These are phyloP conservation scores for Eupelmus urozonus DNA, from an alignment of 2,888 invertebrate genomes.

Conservation along the genomic window DNA sequence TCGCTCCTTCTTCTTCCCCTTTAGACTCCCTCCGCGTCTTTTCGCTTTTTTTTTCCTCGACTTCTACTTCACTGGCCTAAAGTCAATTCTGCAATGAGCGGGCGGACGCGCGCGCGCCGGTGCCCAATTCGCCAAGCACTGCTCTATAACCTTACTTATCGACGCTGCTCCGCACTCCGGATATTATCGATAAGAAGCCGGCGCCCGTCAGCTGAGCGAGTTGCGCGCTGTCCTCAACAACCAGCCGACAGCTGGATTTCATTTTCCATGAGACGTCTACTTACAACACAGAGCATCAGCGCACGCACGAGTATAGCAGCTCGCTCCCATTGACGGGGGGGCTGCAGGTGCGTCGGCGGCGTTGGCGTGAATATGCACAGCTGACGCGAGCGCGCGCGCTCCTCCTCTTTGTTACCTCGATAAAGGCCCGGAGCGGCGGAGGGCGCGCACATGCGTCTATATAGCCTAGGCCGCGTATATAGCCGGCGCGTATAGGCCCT, in stretches of 20 bases:
- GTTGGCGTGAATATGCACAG: constrained; percentile 40
- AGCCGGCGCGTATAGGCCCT: no score
- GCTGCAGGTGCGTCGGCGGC: constrained; percentile 25
- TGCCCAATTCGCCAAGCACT: no score
- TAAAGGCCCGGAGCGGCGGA: not conserved
- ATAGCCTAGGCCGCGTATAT: no score
- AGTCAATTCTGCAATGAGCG: no score
- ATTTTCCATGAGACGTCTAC: not conserved
- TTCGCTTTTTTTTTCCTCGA: not conserved
- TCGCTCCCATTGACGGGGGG: constrained; percentile 25
- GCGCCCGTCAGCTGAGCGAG: no score
- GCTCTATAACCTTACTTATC: no score
- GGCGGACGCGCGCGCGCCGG: no score
- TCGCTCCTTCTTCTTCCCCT: not conserved
- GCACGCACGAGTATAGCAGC: constrained; percentile 7
- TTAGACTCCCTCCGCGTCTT: not conserved
- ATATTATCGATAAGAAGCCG: no score
- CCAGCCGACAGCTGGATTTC: not conserved
- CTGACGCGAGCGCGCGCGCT: constrained; percentile 17
- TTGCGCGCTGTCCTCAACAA: not conserved
- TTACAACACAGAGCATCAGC: constrained; percentile 2
- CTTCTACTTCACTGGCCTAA: not conserved
- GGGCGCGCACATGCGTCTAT: constrained; percentile 6
- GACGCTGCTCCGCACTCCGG: no score
- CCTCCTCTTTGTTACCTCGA: not conserved